Base-by-base conservation (phyloP, 2,888 invertebrate species). In the Platycnemis pennipes region DNA sequence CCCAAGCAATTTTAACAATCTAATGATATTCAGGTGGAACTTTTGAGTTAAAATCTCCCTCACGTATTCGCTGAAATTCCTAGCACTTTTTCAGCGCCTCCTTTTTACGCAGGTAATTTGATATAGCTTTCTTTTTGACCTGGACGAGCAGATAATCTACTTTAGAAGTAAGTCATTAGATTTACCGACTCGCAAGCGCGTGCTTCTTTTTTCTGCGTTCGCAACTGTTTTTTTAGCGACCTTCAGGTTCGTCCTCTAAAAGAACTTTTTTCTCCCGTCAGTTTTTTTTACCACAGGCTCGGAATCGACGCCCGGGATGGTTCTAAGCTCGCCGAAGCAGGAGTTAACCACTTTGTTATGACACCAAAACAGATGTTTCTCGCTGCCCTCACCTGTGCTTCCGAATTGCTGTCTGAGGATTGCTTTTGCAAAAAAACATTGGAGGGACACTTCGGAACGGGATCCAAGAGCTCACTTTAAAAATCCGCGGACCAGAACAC, bases 331-430 rank as follows among this genome's bases (percentile, higher is more conserved):
- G 69, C 69, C 77, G 16, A 26, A 4, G 77, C 77, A 77, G 37
- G 77, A 77, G 31, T 77, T 77, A 77, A 77, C 77, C 77, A 77
- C 77, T 77, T 77, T 77, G 77, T 77, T 77, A 37, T 77, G 77
- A 77, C 77, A 77, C 77, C 77, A 37, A 77, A 77, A 77, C 77
- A 77, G 77, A 77, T 77, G 77, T 37, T 77, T 77, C 37, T 77
- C 77, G 77, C 77, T 16, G 77, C 37, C 13, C 26, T 77, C 77
- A 77, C 77, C 77, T 77, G 77, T 77, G 77, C 37, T n/a, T 77
- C 31, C 37, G 37, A 77, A 77, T 37, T 13, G 31, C 22, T 26
- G 16, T 1, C 63, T 26, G 8, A 26, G 16, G 77, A 77, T 77
- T 31, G 16, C 77, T 77, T 77, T 7, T 5, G 26, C 13, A 63